These are phyloP conservation scores for Drosophila mettleri DNA, from an alignment of 2,888 invertebrate species.

Conservation along the genomic window DNA sequence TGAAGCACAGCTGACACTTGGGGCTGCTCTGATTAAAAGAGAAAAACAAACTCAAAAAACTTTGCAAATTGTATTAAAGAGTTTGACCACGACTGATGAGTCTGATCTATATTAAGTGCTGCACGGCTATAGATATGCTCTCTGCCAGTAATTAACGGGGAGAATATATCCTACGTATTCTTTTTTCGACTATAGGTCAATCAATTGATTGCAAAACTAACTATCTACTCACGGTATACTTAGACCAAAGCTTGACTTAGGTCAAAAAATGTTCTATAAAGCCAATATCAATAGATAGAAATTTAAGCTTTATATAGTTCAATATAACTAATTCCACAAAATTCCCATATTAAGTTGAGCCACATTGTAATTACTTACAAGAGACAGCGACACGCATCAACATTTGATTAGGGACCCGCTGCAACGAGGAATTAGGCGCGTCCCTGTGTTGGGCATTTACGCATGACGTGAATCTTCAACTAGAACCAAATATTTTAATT, in stretches of 20 bases:
- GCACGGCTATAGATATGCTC: neutral
- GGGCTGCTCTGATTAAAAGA: neutral
- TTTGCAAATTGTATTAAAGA: neutral
- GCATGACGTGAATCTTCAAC: slow-evolving; percentile 68
- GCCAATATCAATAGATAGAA: too few relatives aligned
- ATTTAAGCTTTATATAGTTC: too few relatives aligned
- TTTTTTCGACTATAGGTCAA: too few relatives aligned
- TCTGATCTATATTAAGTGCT: neutral
- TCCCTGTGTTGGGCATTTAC: slow-evolving; percentile 31
- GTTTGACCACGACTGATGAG: too few relatives aligned
- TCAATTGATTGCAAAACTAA: too few relatives aligned
- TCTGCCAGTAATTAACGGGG: too few relatives aligned
- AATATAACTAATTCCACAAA: neutral
- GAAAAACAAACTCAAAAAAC: neutral
- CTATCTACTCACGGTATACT: too few relatives aligned
- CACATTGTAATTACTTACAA: slow-evolving; percentile 14
- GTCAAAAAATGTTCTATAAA: too few relatives aligned
- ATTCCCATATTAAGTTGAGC: neutral
- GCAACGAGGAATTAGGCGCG: slow-evolving; percentile 16
- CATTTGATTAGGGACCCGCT: slow-evolving; percentile 33
- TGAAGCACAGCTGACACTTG: slow-evolving; percentile 13
- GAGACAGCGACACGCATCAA: slow-evolving; percentile 7
- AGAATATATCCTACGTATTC: too few relatives aligned
- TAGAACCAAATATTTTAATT: slow-evolving; percentile 66
- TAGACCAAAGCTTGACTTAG: too few relatives aligned